Evolutionary conservation across 1,140 invertebrate species (phyloP).

Genomic region (Drosophila seguyi): DNA sequence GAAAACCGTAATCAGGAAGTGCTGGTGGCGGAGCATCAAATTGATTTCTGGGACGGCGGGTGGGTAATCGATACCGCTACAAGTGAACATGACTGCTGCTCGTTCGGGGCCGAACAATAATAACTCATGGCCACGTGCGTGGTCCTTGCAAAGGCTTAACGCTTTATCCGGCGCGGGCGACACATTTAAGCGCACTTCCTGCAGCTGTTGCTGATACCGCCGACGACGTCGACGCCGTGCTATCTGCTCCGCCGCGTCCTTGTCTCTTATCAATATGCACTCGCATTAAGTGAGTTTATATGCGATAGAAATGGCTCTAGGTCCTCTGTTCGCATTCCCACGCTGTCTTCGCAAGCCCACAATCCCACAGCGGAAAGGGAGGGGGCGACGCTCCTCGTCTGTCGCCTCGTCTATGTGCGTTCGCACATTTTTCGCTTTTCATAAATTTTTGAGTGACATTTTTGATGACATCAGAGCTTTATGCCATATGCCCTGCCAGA

Average conservation of each 20-base stretch:
- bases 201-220: slow-evolving; percentile 75
- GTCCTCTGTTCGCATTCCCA: slow-evolving; percentile 46
- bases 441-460: slow-evolving; percentile 83
- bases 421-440: slow-evolving; percentile 66
- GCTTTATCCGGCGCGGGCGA: slow-evolving; percentile 54
- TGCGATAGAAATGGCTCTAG: slow-evolving; percentile 55
- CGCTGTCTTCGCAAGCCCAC: slow-evolving; percentile 19
- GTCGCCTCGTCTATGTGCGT: slow-evolving; percentile 45
- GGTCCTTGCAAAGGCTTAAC: slow-evolving; percentile 77
- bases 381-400: slow-evolving; percentile 2
- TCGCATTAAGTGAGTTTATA: slow-evolving; percentile 75
- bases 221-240: neutral
- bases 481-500: slow-evolving; percentile 63
- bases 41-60: slow-evolving; percentile 63
- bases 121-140: slow-evolving; percentile 73
- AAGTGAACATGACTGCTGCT: slow-evolving; percentile 63
- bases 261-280: slow-evolving; percentile 78
- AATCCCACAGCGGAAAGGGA: neutral
- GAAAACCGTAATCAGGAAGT: slow-evolving; percentile 74
- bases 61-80: slow-evolving; percentile 66
- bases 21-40: slow-evolving; percentile 73
- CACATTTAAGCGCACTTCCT: slow-evolving; percentile 80
- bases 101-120: slow-evolving; percentile 70
- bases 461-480: slow-evolving; percentile 81
- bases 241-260: slow-evolving; percentile 30